Evolutionary conservation across 1,140 invertebrate species (phyloP), one percentile per base, ranked within the genome.

Genomic region (Cherax quadricarinatus): DNA sequence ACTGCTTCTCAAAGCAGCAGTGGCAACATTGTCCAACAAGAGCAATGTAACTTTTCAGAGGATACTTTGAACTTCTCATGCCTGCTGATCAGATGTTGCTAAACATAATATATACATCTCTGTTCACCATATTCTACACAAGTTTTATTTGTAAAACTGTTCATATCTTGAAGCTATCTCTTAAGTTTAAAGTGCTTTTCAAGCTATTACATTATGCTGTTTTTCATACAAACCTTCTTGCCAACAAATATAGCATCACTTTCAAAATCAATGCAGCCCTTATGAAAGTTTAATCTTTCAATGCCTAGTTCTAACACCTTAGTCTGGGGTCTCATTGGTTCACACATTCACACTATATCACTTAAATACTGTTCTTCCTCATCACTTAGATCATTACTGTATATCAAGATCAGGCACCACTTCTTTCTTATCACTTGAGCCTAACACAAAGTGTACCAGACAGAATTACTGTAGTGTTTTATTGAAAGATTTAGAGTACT

Each of bases 331-430:
- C 16, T 16, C 49, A 87, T 9, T 70, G 48, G 18, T 66, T 62
- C 49, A 24, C 24, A 87, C 51, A 51, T 24, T 75, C 48, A 75
- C 14, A 30, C 73, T n/a, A 41, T 87, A 78, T 78, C 6, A 75
- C 12, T 18, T 78, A 57, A 87, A 78, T 53, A 78, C 10, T 4
- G 48, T 51, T 21, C 48, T 49, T 14, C 14, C 41, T 18, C 48
- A 24, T 53, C 53, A 75, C 70, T 62, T 53, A 41, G 48, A 48
- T 53, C 18, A 79, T 21, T 49, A 81, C 24, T 41, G 57, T 73
- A 75, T 66, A 49, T 73, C 4, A 79, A 88, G 73, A 79, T 88
- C 86, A 88, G 75, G 75, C 86, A 88, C 86, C 86, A 30, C 51
- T 88, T 79, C 30, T 41, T 41, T 41, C 51, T 79, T 21, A 88